A percentile compares a stretch with the other conserved stretches of the same genome.
These are phyloP conservation scores for Gymnorhina tibicen DNA, from an alignment of 2,113 vertebrate genomes.

Conservation along the genomic window DNA sequence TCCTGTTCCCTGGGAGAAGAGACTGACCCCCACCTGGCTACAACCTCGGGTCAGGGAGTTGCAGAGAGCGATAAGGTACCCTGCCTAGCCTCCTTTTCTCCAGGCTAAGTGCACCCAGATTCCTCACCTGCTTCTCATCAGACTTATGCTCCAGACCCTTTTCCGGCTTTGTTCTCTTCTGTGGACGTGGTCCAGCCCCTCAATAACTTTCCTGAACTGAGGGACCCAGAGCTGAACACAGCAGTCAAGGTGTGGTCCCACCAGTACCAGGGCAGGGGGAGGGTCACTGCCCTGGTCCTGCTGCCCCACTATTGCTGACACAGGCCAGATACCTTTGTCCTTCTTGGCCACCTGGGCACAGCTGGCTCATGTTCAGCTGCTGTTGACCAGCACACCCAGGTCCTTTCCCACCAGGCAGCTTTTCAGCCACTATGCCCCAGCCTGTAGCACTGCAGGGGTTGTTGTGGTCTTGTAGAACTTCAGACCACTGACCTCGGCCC, in stretches of 20 bases:
- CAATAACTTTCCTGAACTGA: not conserved
- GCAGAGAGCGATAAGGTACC: not conserved
- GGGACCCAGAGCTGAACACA: not conserved
- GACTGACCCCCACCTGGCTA: not conserved
- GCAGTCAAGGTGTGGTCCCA: accelerated
- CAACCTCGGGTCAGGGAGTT: not conserved
- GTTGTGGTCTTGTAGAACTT: not conserved
- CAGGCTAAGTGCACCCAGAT: not conserved
- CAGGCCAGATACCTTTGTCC: not conserved
- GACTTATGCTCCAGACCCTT: not conserved
- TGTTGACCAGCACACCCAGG: accelerated
- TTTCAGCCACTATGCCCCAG: not conserved
- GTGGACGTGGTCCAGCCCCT: accelerated
- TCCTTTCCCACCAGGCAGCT: not conserved
- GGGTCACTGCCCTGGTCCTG: accelerated
- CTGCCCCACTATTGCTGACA: not conserved
- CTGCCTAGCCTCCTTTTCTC: accelerated
- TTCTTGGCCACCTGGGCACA: not conserved
- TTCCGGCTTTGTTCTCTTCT: not conserved
- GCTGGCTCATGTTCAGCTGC: not conserved
- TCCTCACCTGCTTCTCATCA: not conserved
- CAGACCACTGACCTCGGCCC: accelerated
- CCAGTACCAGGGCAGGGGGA: not conserved
- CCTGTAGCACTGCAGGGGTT: not conserved
- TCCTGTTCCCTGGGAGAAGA: not conserved